Evolutionary conservation across 2,888 invertebrate species (phyloP).

Genomic region (Cataglyphis albicans): DNA sequence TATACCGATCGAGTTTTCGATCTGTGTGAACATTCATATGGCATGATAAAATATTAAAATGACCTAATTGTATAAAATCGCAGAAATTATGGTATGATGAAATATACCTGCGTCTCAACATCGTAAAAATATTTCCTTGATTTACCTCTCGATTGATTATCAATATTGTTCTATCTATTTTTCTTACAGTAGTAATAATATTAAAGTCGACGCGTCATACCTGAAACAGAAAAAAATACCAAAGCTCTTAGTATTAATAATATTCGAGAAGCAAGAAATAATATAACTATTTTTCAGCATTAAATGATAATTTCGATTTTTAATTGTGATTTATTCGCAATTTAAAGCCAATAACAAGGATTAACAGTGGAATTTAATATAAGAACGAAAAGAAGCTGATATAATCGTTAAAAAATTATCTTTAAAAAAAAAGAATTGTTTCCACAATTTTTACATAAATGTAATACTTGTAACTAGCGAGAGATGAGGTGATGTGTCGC

Average conservation of each 20-base stretch:
- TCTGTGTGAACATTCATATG: background rate
- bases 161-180: background rate
- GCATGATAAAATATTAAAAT: slow-evolving; percentile 22
- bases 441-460: slow-evolving; percentile 25
- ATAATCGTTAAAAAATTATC: too few relatives aligned
- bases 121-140: slow-evolving; percentile 38
- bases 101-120: slow-evolving; percentile 25
- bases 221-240: slow-evolving; percentile 58
- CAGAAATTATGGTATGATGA: slow-evolving; percentile 24
- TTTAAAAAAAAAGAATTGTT: background rate
- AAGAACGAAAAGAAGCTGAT: background rate
- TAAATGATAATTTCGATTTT: slow-evolving; percentile 1
- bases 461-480: background rate
- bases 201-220: slow-evolving; percentile 51
- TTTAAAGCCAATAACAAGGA: background rate
- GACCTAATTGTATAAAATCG: slow-evolving; percentile 7
- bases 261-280: background rate
- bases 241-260: background rate
- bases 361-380: background rate
- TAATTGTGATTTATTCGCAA: slow-evolving; percentile 12
- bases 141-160: slow-evolving; percentile 16
- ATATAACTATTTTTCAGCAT: background rate
- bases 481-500: background rate
- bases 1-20: slow-evolving; percentile 9
- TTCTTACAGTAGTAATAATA: slow-evolving; percentile 20